phyloP scores from a whole-genome alignment of 2,113 vertebrate genomes.

The Hemiscyllium ocellatum region DNA sequence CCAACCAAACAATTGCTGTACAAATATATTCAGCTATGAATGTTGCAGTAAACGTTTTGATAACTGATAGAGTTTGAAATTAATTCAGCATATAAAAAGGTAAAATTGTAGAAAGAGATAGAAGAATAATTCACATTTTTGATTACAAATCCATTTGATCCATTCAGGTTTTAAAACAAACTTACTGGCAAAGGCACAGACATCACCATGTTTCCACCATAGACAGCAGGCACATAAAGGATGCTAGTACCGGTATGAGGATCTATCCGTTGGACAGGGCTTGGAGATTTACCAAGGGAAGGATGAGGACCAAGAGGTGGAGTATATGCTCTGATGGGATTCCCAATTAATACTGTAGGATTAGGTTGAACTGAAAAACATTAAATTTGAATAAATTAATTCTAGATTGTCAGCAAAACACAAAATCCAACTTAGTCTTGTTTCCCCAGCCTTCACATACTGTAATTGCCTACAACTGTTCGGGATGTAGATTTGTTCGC shows the following conservation, averaged over 20 bases:
- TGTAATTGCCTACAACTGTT: not conserved
- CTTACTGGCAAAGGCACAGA: slow-evolving; percentile 95
- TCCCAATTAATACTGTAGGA: slow-evolving; percentile 89
- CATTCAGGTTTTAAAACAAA: not conserved
- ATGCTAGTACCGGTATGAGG: slow-evolving; percentile 95
- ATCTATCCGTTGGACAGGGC: slow-evolving; percentile 96
- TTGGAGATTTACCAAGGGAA: slow-evolving; percentile 90
- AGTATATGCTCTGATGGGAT: slow-evolving; percentile 88
- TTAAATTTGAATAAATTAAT: slow-evolving; percentile 41
- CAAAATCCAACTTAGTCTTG: not conserved
- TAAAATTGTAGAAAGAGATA: not conserved
- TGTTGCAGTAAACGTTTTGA: too few species aligned
- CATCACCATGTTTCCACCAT: slow-evolving; percentile 98
- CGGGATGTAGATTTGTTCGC: too few species aligned
- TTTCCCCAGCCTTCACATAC: not conserved
- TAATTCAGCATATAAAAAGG: not conserved
- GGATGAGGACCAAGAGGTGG: slow-evolving; percentile 81
- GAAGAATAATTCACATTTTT: not conserved
- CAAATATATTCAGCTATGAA: not conserved
- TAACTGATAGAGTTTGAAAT: slow-evolving; percentile 4
- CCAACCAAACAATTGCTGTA: not conserved
- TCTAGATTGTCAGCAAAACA: not conserved
- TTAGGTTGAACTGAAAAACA: slow-evolving; percentile 79
- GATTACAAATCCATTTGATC: not conserved
- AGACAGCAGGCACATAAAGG: slow-evolving; percentile 94